Evolutionary conservation across 2,888 invertebrate genomes (phyloP), one percentile per base, ranked within the genome.

Genomic region (Monoplex corrugatus): DNA sequence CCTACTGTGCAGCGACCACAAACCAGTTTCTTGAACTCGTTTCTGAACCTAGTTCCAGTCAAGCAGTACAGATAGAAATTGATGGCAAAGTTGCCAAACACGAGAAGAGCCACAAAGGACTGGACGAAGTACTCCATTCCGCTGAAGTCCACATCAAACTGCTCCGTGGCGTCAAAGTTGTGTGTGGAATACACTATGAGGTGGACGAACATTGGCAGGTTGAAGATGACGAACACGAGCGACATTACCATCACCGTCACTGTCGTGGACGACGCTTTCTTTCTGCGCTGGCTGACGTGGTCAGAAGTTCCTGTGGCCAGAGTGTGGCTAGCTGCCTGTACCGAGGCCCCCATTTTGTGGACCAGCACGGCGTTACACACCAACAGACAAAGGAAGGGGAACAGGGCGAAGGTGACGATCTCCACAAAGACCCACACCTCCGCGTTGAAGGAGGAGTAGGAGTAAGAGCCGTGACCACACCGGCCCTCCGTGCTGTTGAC

Each of bases 51-150:
- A 1, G 82, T 82, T 1, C 82, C 82, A 1, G 82, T 82, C 8
- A 82, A 32, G 40, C 82, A 82, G 32, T 82, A 82, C 82, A 82
- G 13, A n/a, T 82, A 82, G 13, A 82, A 82, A 44, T 82, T 82
- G 28, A 82, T 13, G 23, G 23, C 38, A 40, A 8, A 43, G 40
- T 82, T 82, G 82, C 2, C 35, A 44, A 28, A 35, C 40, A 23
- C 8, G 8, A 82, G 35, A 23, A 82, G 13, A n/a, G 23, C 40
- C 23, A 82, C 13, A 23, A 82, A 23, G 2, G 23, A 23, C 23
- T 82, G 40, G 38, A 82, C 19, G 44, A 82, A 82, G 10, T 16
- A n/a, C 10, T 32, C n/a, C 2, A 72, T 28, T 10, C n/a, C n/a
- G 2, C n/a, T n/a, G 2, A 28, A 10, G 2, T 72, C n/a, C 68